Base-by-base conservation (phyloP, 2,888 invertebrate genomes). In the Ophion ventricosus region DNA sequence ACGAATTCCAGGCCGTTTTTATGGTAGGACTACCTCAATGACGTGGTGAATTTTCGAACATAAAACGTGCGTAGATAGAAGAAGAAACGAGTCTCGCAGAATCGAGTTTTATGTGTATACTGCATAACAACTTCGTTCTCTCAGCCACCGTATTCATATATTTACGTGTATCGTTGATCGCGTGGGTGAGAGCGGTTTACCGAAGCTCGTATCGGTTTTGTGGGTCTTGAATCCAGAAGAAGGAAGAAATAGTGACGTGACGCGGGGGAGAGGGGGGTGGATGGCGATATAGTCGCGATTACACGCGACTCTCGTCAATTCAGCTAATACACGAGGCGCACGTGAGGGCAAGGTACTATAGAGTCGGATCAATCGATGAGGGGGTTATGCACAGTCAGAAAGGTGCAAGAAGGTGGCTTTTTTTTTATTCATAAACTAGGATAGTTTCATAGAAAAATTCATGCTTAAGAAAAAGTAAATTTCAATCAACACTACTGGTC, bases 291-390 rank as follows among this genome's bases (percentile, higher is more conserved):
- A 35, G 80, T 40, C n/a, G 73, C 54, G 76, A 54, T 81, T 70
- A 81, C 80, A 81, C 80, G 80, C 74, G 74, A 64, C 74, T 66
- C 79, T n/a, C 73, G 81, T 56, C 17, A 40, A 78, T 64, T 84
- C 70, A 57, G 63, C 81, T 78, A 81, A 84, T 79, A 66, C 74
- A 63, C 74, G 77, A 59, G 54, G 78, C 23, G 54, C 81, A 66
- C 84, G 78, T 75, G 80, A 83, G 43, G 69, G 26, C 57, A 67
- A 67, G 54, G 54, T 40, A 35, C 35, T 56, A 20, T 29, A 29
- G 20, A 75, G 49, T 26, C 29, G 17, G 29, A 54, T 20, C 40
- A 43, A 63, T 75, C 74, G 74, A 73, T 73, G 25, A 49, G 17
- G 17, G 17, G 17, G 49, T 17, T 49, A 49, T 17, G 49, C 17